A percentile compares a stretch with the other conserved stretches of the same genome.
phyloP scores from a whole-genome alignment of 2,113 vertebrate species.

The Scophthalmus maximus region DNA sequence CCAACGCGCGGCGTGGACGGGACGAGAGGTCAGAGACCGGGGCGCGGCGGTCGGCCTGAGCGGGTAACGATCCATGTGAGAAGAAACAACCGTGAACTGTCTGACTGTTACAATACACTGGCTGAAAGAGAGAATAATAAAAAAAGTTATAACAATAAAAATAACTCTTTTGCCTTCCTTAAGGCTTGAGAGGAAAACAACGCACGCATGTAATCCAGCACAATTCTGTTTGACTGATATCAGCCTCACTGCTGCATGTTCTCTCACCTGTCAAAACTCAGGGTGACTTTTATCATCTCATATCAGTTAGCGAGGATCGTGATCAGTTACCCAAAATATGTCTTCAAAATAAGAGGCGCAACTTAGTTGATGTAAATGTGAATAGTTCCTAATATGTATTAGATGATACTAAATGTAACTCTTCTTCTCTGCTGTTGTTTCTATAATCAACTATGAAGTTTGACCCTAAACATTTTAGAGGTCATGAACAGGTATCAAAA shows the following conservation, averaged over 20 bases:
- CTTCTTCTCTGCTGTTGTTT: too few relatives aligned
- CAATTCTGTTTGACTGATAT: neutral
- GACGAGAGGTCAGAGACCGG: constrained; percentile 52
- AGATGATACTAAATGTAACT: too few relatives aligned
- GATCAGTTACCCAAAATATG: neutral
- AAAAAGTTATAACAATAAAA: neutral
- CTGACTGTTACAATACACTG: constrained; percentile 3
- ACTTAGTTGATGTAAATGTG: neutral
- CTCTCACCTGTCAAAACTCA: neutral
- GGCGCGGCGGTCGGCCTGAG: constrained; percentile 5
- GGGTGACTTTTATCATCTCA: neutral
- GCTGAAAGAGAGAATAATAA: neutral
- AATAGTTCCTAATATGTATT: neutral
- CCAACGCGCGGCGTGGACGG: constrained; percentile 49
- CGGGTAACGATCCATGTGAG: constrained; percentile 43
- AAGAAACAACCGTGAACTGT: constrained; percentile 53
- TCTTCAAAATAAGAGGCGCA: neutral
- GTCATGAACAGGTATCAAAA: too few relatives aligned
- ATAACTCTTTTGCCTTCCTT: neutral
- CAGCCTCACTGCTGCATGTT: neutral
- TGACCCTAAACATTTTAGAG: too few relatives aligned
- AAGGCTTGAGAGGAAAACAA: neutral
- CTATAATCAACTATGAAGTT: too few relatives aligned
- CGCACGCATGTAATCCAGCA: neutral
- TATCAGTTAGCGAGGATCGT: neutral